Evolutionary conservation across 2,113 vertebrate species (phyloP), one percentile per base, ranked within the genome.

Genomic region (Tetraodon nigroviridis): DNA sequence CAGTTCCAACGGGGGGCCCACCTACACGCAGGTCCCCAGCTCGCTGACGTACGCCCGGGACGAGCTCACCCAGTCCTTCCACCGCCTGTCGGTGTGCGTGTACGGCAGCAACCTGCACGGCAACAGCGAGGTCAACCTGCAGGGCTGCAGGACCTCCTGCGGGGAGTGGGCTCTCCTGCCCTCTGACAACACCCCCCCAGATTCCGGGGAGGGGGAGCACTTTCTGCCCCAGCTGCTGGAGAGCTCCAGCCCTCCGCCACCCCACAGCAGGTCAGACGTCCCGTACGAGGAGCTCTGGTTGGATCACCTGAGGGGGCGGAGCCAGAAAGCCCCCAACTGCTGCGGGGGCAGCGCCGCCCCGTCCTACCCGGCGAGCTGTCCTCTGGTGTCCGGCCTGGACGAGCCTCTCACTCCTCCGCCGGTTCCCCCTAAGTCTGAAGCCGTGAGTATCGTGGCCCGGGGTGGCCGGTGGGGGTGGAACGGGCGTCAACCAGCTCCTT

Each of bases 401-500:
- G 86, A 86, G 61, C 82, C 87, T 87, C 91, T 95, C 85, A 93
- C 92, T 89, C 97, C 96, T 64, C 97, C 97, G 76, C 96, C 97
- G 50, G 96, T 99, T 90, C 97, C 97, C 88, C 97, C 97, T 72
- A 99, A 99, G 83, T 99, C 97, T 69, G 95, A 98, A 94, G 97
- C 97, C 76, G 97, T 99, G 90, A 98, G 97, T 98, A 81, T 37
- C 5, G 40, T 41, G n/a, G n/a, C n/a, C n/a, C n/a, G n/a, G n/a
- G n/a, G n/a, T n/a, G n/a, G n/a, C n/a, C n/a, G n/a, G n/a, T n/a
- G n/a, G n/a, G n/a, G n/a, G n/a, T n/a, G n/a, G n/a, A n/a, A n/a
- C n/a, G 10, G 1, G 2, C 2, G 64, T 69, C 2, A 62, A 24
- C 16, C 42, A 5, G 13, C 16, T 42, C 13, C 45, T 1, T 6